Percentiles rank a stretch among this genome's conserved stretches.
Evolutionary conservation across 2,888 invertebrate species (phyloP).

Genomic region (Catocala nupta): DNA sequence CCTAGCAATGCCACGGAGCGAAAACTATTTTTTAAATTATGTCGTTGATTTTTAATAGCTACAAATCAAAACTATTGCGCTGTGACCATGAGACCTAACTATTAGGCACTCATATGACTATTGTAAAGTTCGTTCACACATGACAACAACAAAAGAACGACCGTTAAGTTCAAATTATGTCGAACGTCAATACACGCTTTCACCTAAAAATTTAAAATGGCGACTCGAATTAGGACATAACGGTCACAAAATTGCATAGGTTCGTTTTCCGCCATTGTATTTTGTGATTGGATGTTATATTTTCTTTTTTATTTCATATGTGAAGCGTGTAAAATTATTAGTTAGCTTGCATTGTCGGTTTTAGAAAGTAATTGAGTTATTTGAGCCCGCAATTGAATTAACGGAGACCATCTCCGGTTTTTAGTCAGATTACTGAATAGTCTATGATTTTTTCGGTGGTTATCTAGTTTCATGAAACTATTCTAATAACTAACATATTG

Average conservation of each 20-base stretch:
- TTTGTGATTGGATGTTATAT: conserved; percentile 44
- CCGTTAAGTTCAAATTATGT: conserved; percentile 44
- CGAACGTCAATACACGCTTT: conserved; percentile 58
- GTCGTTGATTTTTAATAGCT: too few species aligned
- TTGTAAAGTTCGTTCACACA: conserved; percentile 53
- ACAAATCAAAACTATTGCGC: too few species aligned
- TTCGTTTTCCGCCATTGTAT: conserved; percentile 40
- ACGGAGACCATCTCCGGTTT: background rate
- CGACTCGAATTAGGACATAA: conserved; percentile 47
- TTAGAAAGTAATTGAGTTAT: conserved; percentile 6
- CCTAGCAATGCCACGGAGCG: too few species aligned
- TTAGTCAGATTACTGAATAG: conserved; percentile 1
- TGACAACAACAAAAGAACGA: conserved; percentile 47
- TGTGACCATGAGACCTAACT: background rate
- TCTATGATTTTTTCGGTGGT: too few species aligned
- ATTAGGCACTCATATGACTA: conserved; percentile 21
- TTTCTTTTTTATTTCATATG: conserved; percentile 15
- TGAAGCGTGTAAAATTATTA: conserved; percentile 10
- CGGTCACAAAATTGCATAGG: conserved; percentile 44
- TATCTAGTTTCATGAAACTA: too few species aligned
- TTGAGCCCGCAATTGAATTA: background rate
- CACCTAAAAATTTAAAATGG: conserved; percentile 53
- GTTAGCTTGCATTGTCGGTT: background rate
- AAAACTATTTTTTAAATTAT: too few species aligned
- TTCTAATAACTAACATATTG: too few species aligned